Evolutionary conservation across 2,113 vertebrate species (phyloP).

Genomic region (Aplodontia rufa): DNA sequence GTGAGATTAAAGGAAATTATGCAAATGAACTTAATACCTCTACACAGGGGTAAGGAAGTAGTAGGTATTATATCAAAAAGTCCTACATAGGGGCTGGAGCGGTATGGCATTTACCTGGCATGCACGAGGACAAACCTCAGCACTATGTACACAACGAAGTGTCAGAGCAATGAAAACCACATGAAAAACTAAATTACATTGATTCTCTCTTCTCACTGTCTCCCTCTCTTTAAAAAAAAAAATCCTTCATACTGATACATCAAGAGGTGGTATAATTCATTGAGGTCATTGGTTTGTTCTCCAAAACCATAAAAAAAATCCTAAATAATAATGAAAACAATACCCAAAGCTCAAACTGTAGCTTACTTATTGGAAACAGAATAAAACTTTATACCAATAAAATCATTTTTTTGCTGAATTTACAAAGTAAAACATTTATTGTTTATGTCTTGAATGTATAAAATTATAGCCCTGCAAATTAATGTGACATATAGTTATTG

Average conservation of each 20-base stretch:
- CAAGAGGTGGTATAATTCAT: background rate
- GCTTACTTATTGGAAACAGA: constrained; percentile 22
- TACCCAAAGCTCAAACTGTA: background rate
- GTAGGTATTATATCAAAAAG: background rate
- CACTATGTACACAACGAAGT: too few relatives aligned
- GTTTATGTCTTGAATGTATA: too few relatives aligned
- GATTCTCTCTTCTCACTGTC: too few relatives aligned
- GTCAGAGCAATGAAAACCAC: too few relatives aligned
- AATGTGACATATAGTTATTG: too few relatives aligned
- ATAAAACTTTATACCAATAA: constrained; percentile 30
- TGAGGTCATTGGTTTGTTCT: background rate
- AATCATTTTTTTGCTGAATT: too few relatives aligned
- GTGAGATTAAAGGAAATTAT: background rate
- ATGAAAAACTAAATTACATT: too few relatives aligned
- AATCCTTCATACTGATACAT: background rate
- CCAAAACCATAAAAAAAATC: background rate
- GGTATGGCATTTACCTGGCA: too few relatives aligned
- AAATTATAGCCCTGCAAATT: too few relatives aligned
- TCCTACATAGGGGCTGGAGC: background rate
- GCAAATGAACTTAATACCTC: background rate
- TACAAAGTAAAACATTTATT: too few relatives aligned
- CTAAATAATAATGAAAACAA: background rate
- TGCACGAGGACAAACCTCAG: too few relatives aligned
- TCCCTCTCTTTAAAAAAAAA: too few relatives aligned
- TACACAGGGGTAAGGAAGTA: background rate